Evolutionary conservation across 2,113 vertebrate species (phyloP), one percentile per base, ranked within the genome.

Genomic region (Sus scrofa): DNA sequence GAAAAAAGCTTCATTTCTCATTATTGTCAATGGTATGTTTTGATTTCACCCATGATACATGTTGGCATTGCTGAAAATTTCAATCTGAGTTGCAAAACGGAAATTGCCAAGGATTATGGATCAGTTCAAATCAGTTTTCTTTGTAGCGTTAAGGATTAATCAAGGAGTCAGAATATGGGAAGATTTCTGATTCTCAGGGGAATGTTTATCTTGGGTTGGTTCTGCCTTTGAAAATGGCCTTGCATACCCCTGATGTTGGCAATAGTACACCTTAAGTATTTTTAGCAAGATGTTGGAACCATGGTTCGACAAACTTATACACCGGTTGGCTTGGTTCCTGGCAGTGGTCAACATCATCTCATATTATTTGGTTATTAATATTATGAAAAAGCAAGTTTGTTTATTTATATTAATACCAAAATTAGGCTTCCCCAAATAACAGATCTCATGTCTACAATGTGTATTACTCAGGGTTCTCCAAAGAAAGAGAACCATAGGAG

Each of bases 51-150:
- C 79, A 3, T 94, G 96, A 93, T 96, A 74, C 86, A 44, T 96
- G 68, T 95, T 97, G 95, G 89, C 96, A 95, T 75, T 75, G 32
- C 89, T 94, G 96, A 92, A 75, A 92, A 81, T 95, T 96, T 91
- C 93, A 56, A 96, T 95, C 94, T 89, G 86, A 82, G 91, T 91
- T 97, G 79, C 86, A 96, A 44, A 95, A 70, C 95, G 83, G 89
- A 96, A 97, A 92, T 84, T 68, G 37, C 50, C 89, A 75, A 77
- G 86, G 37, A 37, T 95, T 96, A 85, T 67, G 92, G 95, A 95
- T 96, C 74, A 92, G n/a, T 56, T 96, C 83, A 92, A 81, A 87
- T 95, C 75, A 81, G 60, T 89, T 95, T 94, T 96, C 85, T 96
- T 39, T 71, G 54, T 18, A 89, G 83, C 63, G 71, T 56, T 87